Evolutionary conservation across 2,113 vertebrate species (phyloP).

Genomic region (Gymnobelideus leadbeateri): DNA sequence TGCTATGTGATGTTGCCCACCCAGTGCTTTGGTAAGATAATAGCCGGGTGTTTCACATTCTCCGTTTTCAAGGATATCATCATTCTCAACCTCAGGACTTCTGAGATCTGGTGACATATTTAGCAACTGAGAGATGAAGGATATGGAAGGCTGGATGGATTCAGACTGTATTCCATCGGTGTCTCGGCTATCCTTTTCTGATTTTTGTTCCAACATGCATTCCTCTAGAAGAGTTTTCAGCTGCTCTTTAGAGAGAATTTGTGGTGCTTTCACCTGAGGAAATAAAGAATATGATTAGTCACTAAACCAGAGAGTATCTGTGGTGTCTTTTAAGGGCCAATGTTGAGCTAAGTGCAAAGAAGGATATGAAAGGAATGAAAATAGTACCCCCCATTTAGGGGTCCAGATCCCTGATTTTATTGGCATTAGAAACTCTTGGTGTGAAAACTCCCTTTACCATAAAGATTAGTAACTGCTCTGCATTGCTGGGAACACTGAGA

Average conservation of each 20-base stretch:
- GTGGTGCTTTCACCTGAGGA: constrained; percentile 80
- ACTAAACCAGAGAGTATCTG: not conserved
- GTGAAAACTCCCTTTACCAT: not conserved
- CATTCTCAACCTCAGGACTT: constrained; percentile 57
- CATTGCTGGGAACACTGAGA: not conserved
- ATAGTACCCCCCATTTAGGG: not conserved
- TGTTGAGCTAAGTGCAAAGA: not conserved
- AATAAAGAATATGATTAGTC: constrained; percentile 65
- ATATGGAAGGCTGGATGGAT: constrained; percentile 71
- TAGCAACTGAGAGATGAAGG: constrained; percentile 74
- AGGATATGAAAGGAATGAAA: not conserved
- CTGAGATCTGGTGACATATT: constrained; percentile 65
- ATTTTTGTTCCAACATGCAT: constrained; percentile 78
- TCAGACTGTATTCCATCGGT: constrained; percentile 65
- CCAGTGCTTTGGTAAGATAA: constrained; percentile 79
- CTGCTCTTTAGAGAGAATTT: constrained; percentile 82
- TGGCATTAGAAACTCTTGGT: not conserved
- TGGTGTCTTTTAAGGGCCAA: not conserved
- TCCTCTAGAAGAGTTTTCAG: constrained; percentile 85
- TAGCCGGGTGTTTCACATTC: constrained; percentile 66
- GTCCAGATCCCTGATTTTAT: not conserved
- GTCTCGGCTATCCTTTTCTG: constrained; percentile 46
- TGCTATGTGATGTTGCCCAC: constrained; percentile 63
- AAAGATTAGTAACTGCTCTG: not conserved
- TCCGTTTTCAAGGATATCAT: constrained; percentile 51